phyloP scores from a whole-genome alignment of 1,140 invertebrate species.

The Drosophila ercepeae region DNA sequence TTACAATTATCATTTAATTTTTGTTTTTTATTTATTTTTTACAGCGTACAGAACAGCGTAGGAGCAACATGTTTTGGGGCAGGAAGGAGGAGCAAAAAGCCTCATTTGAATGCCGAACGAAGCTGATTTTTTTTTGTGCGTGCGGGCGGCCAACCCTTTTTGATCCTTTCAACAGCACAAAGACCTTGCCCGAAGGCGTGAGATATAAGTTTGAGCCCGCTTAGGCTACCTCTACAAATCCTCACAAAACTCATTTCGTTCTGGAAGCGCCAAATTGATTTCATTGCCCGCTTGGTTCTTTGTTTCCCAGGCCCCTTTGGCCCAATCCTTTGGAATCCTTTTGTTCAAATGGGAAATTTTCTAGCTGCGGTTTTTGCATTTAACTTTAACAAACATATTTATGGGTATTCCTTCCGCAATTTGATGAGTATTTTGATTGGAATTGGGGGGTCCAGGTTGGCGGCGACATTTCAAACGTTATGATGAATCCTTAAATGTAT shows the following conservation, averaged over 20 bases:
- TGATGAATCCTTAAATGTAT: background rate
- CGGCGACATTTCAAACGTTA: background rate
- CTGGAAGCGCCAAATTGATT: constrained; percentile 73
- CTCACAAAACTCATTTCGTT: constrained; percentile 68
- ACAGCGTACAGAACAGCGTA: background rate
- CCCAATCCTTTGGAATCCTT: constrained; percentile 8
- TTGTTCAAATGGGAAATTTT: constrained; percentile 3
- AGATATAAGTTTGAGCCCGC: constrained; percentile 30
- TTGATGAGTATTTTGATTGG: constrained; percentile 29
- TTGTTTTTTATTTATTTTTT: background rate
- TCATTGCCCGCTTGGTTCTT: constrained; percentile 51
- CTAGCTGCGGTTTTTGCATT: constrained; percentile 11
- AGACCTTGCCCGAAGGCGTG: constrained; percentile 40
- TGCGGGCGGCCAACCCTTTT: constrained; percentile 36
- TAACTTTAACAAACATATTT: constrained; percentile 20
- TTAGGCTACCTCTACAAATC: constrained; percentile 62
- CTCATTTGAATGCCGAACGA: constrained; percentile 61
- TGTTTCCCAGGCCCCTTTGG: constrained; percentile 28
- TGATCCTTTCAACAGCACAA: constrained; percentile 24
- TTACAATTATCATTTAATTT: background rate
- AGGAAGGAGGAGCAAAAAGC: constrained; percentile 19
- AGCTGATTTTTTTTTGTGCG: constrained; percentile 23
- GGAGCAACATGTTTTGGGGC: constrained; percentile 52
- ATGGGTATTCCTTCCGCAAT: constrained; percentile 21
- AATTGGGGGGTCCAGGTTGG: background rate